Evolutionary conservation across 2,888 invertebrate species (phyloP), one percentile per base, ranked within the genome.

Genomic region (Lasioglossum malachurum): DNA sequence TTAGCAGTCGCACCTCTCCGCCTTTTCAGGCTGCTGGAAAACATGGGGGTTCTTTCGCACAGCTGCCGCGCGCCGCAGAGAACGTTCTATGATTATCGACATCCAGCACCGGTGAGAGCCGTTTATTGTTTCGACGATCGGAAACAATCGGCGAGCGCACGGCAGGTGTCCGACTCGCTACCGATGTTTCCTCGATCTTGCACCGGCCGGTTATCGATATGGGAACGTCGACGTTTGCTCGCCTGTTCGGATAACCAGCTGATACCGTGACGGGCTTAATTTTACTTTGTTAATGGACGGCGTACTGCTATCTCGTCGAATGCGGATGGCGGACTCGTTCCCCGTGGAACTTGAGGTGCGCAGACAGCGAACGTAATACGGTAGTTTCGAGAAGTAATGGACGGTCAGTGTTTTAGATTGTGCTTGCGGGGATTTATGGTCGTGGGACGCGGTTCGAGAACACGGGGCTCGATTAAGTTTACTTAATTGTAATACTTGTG

Each of bases 11-110:
- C 80, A 53, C 53, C 53, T 53, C 53, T 80, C 76, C 53, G 75
- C 80, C 90, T 86, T 88, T 90, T 90, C 80, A 82, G 49, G 80
- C 75, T 46, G 73, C 64, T 49, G 82, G 71, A 78, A 88, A 82
- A 74, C 78, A 31, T 73, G 78, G 73, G 73, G 75, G 74, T 49
- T 80, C 85, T 81, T 71, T 69, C 74, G 81, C 72, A 73, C 90
- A 88, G 90, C 90, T 88, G 90, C 74, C 44, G 31, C 69, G 74
- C 69, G 74, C 49, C 49, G 23, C 49, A 23, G 57, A 46, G 31
- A 49, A 31, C 31, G 27, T 31, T 64, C 38, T 31, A 16, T 64
- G 84, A 84, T 87, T 79, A 80, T 82, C 46, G 80, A 46, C 49
- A 46, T 73, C 67, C 53, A 8, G 64, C 60, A 75, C 81, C 35